phyloP scores from a whole-genome alignment of 2,888 invertebrate genomes.

The Neuroscelio doddi region DNA sequence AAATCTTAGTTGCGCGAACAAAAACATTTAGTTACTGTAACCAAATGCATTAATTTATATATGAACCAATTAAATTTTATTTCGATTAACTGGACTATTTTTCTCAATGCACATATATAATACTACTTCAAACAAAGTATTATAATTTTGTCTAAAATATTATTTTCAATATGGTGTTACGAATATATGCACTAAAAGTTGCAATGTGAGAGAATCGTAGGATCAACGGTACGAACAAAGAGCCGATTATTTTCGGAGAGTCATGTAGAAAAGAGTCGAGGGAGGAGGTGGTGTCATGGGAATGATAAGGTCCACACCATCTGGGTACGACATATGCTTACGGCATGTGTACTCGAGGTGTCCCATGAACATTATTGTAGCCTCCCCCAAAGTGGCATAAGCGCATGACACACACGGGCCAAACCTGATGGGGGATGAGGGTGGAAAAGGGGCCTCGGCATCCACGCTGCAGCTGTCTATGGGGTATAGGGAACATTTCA shows the following conservation, averaged over 20 bases:
- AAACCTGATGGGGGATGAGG: conserved; percentile 48
- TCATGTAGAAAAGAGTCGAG: conserved; percentile 12
- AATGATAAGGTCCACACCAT: conserved; percentile 61
- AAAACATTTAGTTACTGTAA: too few relatives aligned
- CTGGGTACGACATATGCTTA: conserved; percentile 63
- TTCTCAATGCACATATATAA: too few relatives aligned
- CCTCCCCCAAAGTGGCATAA: conserved; percentile 54
- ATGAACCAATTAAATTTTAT: too few relatives aligned
- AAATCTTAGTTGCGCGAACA: too few relatives aligned
- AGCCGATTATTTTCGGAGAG: conserved; percentile 44
- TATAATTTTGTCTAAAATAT: too few relatives aligned
- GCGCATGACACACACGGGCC: conserved; percentile 48
- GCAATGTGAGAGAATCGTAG: not conserved
- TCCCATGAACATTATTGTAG: conserved; percentile 51
- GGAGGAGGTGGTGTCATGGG: conserved; percentile 31
- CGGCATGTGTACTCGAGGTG: conserved; percentile 52
- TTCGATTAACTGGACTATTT: too few relatives aligned
- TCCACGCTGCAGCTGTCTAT: conserved; percentile 40
- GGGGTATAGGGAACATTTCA: not conserved
- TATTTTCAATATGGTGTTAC: too few relatives aligned
- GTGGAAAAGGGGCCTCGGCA: conserved; percentile 45
- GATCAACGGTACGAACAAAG: conserved; percentile 23
- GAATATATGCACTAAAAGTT: too few relatives aligned
- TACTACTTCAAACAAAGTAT: too few relatives aligned
- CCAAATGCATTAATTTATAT: too few relatives aligned